Evolutionary conservation across 2,888 invertebrate species (phyloP), one percentile per base, ranked within the genome.

Genomic region (Cyclophora albipunctata): DNA sequence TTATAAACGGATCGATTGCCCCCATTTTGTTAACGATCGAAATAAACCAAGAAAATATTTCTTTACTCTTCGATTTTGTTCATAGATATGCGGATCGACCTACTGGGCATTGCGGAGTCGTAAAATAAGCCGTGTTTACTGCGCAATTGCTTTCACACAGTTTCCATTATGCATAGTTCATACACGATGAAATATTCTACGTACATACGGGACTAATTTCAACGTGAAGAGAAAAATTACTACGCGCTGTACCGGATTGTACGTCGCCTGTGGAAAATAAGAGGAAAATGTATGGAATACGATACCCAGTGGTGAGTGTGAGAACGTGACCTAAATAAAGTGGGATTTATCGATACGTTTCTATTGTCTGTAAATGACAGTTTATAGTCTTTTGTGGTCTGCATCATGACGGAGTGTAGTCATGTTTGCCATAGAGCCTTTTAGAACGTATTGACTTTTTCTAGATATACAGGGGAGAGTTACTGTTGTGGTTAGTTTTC

Each of bases 11-110:
- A 62, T 37, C 37, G 37, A 37, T 4, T 5, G 4, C 37, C 4
- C 63, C 63, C 64, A 63, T 59, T 65, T 68, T 62, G 55, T 49
- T 66, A 67, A 64, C 64, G 63, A 64, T 50, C 45, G 53, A 64
- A 68, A 57, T 63, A 63, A 64, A 62, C 43, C 45, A 48, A 41
- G 42, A 58, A 64, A 50, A 53, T 43, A 37, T 34, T 47, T 44
- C n/a, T 49, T 48, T 34, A 34, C 47, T 47, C n/a, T n/a, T 42
- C 20, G 4, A 42, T 42, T 7, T 42, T 42, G n/a, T 7, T 7
- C 5, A 33, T 33, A 34, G 5, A 5, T 3, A 33, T 43, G 5
- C 34, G 20, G 20, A 20, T 20, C 20, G 34, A 33, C 43, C 4
- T 34, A 5, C 5, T 33, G 34, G 7, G 42, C 7, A 42, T 20